Evolutionary conservation across 2,113 vertebrate species (phyloP), one percentile per base, ranked within the genome.

Genomic region (Hylia prasina): DNA sequence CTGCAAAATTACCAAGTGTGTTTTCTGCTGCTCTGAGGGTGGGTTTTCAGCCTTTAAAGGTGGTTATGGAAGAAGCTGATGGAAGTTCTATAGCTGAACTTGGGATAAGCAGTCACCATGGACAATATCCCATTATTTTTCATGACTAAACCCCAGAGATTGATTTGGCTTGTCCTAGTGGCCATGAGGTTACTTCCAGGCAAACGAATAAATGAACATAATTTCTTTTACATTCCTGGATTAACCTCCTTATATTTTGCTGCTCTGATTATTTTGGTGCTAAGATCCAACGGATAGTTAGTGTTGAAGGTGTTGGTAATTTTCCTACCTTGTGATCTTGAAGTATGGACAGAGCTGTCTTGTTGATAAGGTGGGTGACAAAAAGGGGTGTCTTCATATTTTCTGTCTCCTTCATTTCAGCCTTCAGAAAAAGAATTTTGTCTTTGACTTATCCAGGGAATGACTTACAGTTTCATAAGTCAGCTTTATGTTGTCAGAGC

Each of bases 81-180:
- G 28, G 39, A 76, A 87, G 21, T 39, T 85, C 45, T 85, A 20
- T 28, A 35, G 18, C 53, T 92, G 79, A 53, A 79, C 84, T 84
- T 78, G 35, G 35, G 33, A 47, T 42, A 45, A 84, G 37, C 10
- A 79, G 24, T 25, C 22, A 56, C 22, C 10, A 27, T 0, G 0
- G 30, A 15, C 30, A 40, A 30, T 27, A 28, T 72, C 15, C 39
- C 2, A 1, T 78, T 75, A 19, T 3, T 71, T 15, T 28, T 37
- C 0, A 2, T 37, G 17, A 60, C 47, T 81, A 30, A 87, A 81
- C 45, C 6, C 7, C 8, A 57, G 42, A 58, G 39, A 35, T 2
- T 39, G 21, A 27, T 40, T 70, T 8, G 40, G 13, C 14, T 56
- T 84, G 22, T 75, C 44, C 13, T 40, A 13, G 44, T 51, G 30